Percentiles rank a stretch among this genome's conserved stretches.
These are phyloP conservation scores for Cyclargus thomasi DNA, from an alignment of 1,140 invertebrate species.

Conservation along the genomic window DNA sequence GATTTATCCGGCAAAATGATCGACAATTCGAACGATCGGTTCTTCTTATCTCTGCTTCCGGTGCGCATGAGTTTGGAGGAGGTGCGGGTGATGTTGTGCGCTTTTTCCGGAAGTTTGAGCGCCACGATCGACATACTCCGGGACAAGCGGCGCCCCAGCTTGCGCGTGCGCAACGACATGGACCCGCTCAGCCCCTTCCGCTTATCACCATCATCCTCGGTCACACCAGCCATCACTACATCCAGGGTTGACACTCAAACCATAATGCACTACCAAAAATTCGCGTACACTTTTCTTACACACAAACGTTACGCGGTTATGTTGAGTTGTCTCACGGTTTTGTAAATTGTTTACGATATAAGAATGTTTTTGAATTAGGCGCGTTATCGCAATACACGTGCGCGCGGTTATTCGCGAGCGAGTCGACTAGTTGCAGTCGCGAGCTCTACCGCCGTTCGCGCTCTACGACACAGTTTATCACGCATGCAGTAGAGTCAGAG, in stretches of 20 bases:
- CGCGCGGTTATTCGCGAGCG: conserved; percentile 44
- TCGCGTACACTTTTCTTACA: neutral
- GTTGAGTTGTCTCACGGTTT: neutral
- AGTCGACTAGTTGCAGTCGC: conserved; percentile 39
- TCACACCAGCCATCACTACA: conserved; percentile 63
- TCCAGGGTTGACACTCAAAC: conserved; percentile 54
- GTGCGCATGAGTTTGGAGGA: conserved; percentile 57
- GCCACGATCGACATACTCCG: conserved; percentile 76
- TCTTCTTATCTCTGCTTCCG: conserved; percentile 56
- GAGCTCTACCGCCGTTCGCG: neutral
- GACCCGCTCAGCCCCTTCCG: conserved; percentile 58
- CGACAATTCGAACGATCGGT: conserved; percentile 69
- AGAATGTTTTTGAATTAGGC: conserved; percentile 49
- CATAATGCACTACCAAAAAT: conserved; percentile 37
- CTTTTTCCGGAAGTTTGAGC: conserved; percentile 71
- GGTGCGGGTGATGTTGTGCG: conserved; percentile 60
- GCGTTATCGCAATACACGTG: conserved; percentile 60
- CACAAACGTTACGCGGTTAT: neutral
- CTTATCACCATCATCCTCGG: conserved; percentile 45
- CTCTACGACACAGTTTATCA: neutral
- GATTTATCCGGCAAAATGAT: conserved; percentile 76
- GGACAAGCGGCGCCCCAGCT: conserved; percentile 72
- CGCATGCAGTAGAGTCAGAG: no score
- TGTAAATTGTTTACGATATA: neutral
- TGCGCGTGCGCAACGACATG: conserved; percentile 68